phyloP scores from a whole-genome alignment of 2,888 invertebrate genomes.

The Drosophila affinis region DNA sequence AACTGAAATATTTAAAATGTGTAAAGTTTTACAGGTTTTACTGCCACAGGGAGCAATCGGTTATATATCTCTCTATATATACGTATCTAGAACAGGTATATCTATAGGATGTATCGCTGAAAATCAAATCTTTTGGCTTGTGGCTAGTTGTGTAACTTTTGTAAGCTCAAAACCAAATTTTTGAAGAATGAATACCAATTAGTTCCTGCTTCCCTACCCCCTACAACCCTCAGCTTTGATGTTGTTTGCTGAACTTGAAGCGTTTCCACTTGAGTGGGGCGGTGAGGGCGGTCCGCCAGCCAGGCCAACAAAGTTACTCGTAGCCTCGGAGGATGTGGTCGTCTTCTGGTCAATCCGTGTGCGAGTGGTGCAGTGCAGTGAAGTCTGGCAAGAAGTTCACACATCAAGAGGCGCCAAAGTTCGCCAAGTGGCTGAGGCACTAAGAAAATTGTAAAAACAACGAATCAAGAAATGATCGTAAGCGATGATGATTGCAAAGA shows the following conservation, averaged over 20 bases:
- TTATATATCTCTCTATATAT: no score
- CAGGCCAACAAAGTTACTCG: constrained; percentile 21
- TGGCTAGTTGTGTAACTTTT: neutral
- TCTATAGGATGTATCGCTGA: neutral
- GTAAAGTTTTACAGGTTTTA: no score
- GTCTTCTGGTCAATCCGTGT: constrained; percentile 49
- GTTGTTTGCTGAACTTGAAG: constrained; percentile 30
- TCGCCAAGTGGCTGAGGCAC: constrained; percentile 33
- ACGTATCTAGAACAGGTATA: no score
- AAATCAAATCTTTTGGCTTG: neutral
- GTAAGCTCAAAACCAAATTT: constrained; percentile 5
- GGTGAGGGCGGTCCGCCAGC: neutral
- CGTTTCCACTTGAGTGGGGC: constrained; percentile 49
- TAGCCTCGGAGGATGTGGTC: neutral
- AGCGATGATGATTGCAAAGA: constrained; percentile 23
- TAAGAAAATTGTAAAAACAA: constrained; percentile 6
- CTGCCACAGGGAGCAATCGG: neutral
- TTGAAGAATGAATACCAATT: neutral
- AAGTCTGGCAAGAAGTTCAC: constrained; percentile 51
- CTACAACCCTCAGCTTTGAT: neutral
- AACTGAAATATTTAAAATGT: no score
- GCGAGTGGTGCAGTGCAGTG: constrained; percentile 9
- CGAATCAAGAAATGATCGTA: constrained; percentile 4
- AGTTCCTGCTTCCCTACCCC: neutral
- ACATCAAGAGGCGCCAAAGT: constrained; percentile 66